Base-by-base conservation (phyloP, 2,888 invertebrate genomes). In the Macroteleia sp. region DNA sequence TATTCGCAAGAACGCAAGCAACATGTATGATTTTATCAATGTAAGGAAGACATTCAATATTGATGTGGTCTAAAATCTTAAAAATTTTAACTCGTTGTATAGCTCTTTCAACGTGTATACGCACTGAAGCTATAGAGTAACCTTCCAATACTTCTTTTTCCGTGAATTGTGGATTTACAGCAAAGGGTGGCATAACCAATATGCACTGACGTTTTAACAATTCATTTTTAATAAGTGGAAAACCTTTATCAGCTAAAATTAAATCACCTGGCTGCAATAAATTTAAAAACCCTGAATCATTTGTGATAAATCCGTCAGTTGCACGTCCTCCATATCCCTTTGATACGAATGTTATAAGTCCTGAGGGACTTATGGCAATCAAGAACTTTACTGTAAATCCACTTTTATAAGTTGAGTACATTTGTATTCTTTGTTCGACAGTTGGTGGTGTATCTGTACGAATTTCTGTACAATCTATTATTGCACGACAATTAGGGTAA, bases 261-360 rank as follows among this genome's bases (percentile, higher is more conserved):
- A n/a, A n/a, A 39, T 80, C 79, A 2, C 69, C 77, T 9, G 79
- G 75, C n/a, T n/a, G n/a, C n/a, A n/a, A n/a, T n/a, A n/a, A n/a
- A n/a, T n/a, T n/a, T n/a, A 25, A 25, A 25, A 25, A 25, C 6
- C 25, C 25, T 5, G 25, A 25, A 6, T 25, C 25, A 25, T 25
- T 82, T 2, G 56, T 59, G 17, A 86, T 82, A 22, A 64, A 83
- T 25, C 77, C 39, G 46, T 84, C 81, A 6, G 78, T 80, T 9
- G 79, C 30, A 36, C 77, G 14, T 14, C 82, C 83, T 6, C 83
- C 83, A 52, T 82, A 84, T 3, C 78, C 78, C 61, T 84, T 82
- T 8, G 83, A 85, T 5, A 84, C n/a, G 48, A 82, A 81, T 14
- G 71, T 67, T 17, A 86, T 82, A 8, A 57, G 46, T 16, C 85